These are phyloP conservation scores for Actenoides hombroni DNA, from an alignment of 2,113 vertebrate species.

Conservation along the genomic window DNA sequence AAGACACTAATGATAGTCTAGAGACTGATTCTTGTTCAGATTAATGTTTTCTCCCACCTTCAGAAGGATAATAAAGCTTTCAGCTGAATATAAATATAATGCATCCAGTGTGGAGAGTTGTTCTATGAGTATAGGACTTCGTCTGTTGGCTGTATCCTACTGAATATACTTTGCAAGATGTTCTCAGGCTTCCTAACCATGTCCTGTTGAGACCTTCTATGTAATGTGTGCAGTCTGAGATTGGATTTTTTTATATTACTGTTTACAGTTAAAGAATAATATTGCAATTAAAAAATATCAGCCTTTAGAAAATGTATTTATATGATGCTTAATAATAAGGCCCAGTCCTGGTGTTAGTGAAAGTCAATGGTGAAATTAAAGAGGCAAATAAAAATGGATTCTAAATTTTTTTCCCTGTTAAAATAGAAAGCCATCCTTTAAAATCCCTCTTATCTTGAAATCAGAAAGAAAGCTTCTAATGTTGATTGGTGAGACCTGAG, in stretches of 20 bases:
- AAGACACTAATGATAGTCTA: slow-evolving; percentile 18
- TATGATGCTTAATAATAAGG: not conserved
- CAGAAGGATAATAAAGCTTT: slow-evolving; percentile 6
- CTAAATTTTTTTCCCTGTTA: not conserved
- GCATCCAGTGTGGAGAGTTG: not conserved
- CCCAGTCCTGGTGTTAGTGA: not conserved
- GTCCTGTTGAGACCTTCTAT: not conserved
- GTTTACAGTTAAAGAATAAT: not conserved
- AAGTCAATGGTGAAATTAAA: not conserved
- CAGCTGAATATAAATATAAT: not conserved
- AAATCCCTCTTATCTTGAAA: not conserved
- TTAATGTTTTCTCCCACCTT: slow-evolving; percentile 12
- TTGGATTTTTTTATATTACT: not conserved
- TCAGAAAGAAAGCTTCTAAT: not conserved
- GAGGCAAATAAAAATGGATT: not conserved
- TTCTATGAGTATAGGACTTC: not conserved
- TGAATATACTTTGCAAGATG: not conserved
- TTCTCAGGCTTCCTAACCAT: not conserved
- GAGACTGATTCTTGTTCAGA: slow-evolving; percentile 5
- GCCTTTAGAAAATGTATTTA: not conserved
- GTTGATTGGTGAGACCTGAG: not conserved
- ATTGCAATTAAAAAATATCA: not conserved
- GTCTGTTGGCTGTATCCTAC: not conserved
- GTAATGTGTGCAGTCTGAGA: not conserved
- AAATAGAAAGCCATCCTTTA: not conserved